Base-by-base conservation (phyloP, 2,113 vertebrate genomes). In the Tetrao urogallus region DNA sequence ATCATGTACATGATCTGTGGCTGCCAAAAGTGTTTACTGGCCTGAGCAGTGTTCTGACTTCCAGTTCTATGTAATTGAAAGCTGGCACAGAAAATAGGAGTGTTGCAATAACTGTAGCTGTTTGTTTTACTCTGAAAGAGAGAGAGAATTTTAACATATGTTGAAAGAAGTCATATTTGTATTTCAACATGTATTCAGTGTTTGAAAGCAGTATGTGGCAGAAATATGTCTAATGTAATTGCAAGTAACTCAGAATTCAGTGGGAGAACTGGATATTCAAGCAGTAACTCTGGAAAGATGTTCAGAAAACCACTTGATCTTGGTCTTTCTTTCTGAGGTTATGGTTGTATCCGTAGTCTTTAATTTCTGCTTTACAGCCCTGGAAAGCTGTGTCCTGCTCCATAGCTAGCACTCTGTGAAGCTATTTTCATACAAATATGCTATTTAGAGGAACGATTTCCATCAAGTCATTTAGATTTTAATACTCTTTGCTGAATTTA, bases 91-190 rank as follows among this genome's bases (percentile, higher is more conserved):
- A 88, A 85, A 76, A 52, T 8, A n/a, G 32, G 32, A 56, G 18
- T 45, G 25, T 3, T 77, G 38, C 40, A 81, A 28, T 12, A 88
- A 43, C 47, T 56, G 47, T 34, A 76, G 87, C 45, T 91, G 82
- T 81, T 96, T 92, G 47, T 13, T 92, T 91, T 89, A 45, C 56
- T 56, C 45, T 69, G 25, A 43, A 28, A 72, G 66, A 91, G 82
- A 58, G 84, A 82, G 5, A 40, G 43, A 84, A 81, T 25, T 69
- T 82, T 80, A 93, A 69, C 82, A 85, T 87, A 81, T 69, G 85
- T 63, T 91, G 76, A 84, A 94, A 78, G 36, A 83, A 92, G 76
- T 52, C 25, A 13, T 48, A 28, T 89, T 89, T 91, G 82, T 91
- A 58, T 82, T 72, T 77, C 57, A 92, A 75, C 65, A 28, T 4